Base-by-base conservation (phyloP, 2,113 vertebrate genomes). In the Phaethornis superciliosus region DNA sequence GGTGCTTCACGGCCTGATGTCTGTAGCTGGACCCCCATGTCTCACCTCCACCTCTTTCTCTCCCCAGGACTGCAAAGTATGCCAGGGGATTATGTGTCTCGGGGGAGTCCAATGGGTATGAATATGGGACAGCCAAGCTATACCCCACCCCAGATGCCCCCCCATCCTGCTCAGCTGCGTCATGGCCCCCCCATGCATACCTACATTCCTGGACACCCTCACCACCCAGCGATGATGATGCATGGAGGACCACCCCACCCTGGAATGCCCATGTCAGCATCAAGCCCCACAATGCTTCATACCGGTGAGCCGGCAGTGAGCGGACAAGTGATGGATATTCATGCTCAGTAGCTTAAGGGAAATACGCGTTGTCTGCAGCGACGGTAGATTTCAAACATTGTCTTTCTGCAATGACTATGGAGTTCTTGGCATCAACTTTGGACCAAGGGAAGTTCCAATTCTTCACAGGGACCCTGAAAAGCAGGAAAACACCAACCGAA, bases 41-140 rank as follows among this genome's bases (percentile, higher is more conserved):
- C 90, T 96, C 96, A 97, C 78, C 47, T 0, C 23, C 81, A 22
- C 69, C 89, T 98, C 96, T 91, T 94, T 97, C 85, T 89, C 94
- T 97, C 90, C 90, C 5, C 97, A 99, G 99, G 98, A 95, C 98
- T 98, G 98, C 98, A 98, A 98, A 98, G 98, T 98, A 97, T 98
- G 98, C 98, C 98, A 98, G 98, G 98, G 98, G 98, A 98, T 95
- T 98, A 98, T 97, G 98, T 99, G 98, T 98, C 99, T 98, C 98
- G 98, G 98, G 97, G 98, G 98, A 98, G 98, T 97, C 98, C 97
- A 86, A 97, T 98, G 98, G 98, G 98, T 98, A 98, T 98, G 97
- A 98, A 97, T 95, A 98, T 98, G 97, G 98, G 98, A 98, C 98
- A 98, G 98, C 97, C 98, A 97, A 98, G 98, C 95, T 98, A 98